These are phyloP conservation scores for Gastrophryne carolinensis DNA, from an alignment of 2,797 vertebrate species.

Conservation along the genomic window DNA sequence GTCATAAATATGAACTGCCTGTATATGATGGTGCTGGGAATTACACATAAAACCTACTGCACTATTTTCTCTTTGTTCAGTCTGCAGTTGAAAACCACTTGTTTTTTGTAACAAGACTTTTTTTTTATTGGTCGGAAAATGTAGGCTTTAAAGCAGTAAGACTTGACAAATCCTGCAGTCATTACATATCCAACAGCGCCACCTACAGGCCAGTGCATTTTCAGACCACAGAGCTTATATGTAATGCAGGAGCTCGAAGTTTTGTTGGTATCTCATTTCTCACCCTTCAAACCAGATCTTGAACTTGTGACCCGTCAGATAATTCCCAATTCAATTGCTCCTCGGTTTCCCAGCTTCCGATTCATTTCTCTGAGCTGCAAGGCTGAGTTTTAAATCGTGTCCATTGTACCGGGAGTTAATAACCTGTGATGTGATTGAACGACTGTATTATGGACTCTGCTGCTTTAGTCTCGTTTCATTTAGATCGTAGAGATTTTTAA, in stretches of 20 bases:
- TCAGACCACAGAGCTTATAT: neutral
- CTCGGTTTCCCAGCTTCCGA: neutral
- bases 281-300: constrained; percentile 1
- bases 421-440: constrained; percentile 13
- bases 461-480: neutral
- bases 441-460: constrained; percentile 5
- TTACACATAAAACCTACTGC: neutral
- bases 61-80: neutral
- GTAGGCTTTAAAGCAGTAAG: neutral
- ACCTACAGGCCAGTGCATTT: constrained; percentile 54
- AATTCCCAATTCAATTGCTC: constrained; percentile 18
- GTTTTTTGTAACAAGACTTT: neutral
- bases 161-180: neutral
- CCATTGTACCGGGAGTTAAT: constrained; percentile 26
- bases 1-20: neutral
- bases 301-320: constrained; percentile 11
- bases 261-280: constrained; percentile 1
- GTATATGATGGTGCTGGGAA: neutral
- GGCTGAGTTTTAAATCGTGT: neutral
- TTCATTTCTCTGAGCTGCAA: neutral
- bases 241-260: neutral
- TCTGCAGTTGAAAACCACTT: neutral
- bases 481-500: too few relatives aligned
- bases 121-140: neutral
- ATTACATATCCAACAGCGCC: constrained; percentile 59